A percentile compares a stretch with the other conserved stretches of the same genome.
Conservation (phyloP, 2,888 invertebrate species). For the Resseliella maxima region DNA sequence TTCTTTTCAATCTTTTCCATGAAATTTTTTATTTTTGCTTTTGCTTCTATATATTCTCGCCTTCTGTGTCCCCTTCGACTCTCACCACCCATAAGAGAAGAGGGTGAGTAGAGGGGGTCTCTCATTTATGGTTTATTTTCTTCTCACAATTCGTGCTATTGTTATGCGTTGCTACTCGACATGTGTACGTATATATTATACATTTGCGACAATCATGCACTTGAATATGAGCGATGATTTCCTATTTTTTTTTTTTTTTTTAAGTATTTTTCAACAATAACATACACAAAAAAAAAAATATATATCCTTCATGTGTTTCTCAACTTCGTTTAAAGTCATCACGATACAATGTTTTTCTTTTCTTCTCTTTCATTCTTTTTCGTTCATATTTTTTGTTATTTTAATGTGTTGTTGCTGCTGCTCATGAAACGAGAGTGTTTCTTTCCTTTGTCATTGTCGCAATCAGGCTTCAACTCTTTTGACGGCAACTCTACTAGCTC, state of each 20-base stretch:
- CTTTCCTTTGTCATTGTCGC: not conserved
- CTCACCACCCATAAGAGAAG: not conserved
- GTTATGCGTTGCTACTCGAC: constrained; percentile 24
- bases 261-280: constrained; percentile 30
- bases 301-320: not conserved
- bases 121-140: not conserved
- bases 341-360: not conserved
- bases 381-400: no score
- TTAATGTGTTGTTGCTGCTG: no score
- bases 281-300: no score
- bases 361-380: not conserved
- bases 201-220: constrained; percentile 15
- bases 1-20: no score
- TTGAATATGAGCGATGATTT: constrained; percentile 46
- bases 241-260: not conserved
- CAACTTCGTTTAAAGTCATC: not conserved
- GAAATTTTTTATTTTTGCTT: no score
- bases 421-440: not conserved
- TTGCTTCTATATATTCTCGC: no score
- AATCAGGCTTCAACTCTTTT: constrained; percentile 39
- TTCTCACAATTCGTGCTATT: not conserved
- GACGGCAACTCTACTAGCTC: constrained; percentile 13
- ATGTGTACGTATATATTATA: not conserved
- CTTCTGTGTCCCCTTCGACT: no score
- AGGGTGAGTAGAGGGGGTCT: not conserved